Evolutionary conservation across 2,797 vertebrate genomes (phyloP), one percentile per base, ranked within the genome.

Genomic region (Hipposideros larvatus): DNA sequence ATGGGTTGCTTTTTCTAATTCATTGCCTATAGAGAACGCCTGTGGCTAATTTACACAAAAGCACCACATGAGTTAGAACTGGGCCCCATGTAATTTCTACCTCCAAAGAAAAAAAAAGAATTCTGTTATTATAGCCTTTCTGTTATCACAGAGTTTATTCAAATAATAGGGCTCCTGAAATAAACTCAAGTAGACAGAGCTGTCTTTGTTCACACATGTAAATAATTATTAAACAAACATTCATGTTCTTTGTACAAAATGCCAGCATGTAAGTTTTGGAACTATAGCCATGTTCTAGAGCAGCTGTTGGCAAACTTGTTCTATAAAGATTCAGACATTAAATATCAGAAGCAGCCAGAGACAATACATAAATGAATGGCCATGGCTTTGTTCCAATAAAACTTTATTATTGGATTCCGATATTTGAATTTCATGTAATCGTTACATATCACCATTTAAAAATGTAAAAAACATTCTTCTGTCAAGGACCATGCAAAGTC

Each of bases 181-280:
- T 61, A 74, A 73, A 43, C 41, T 43, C 34, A 14, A 4, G 3
- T 65, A 75, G 46, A 68, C 28, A 74, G 37, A 91, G 16, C 28
- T 84, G 43, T 74, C 71, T 87, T 83, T 77, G n/a, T 7, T 8
- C 41, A 18, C 70, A 70, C 5, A 5, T 15, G 4, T 46, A 93
- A 65, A 70, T 93, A 70, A 59, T 75, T 93, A 70, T 74, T 83
- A 87, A 80, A 53, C 34, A 85, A 93, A 73, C n/a, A 65, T 59
- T 92, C 59, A 9, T 9, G 28, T 63, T 79, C n/a, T 78, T 70
- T 70, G 34, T 74, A 31, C 5, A 61, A 73, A 73, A n/a, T 61
- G 37, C 16, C 37, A 57, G 78, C 34, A 26, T 26, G 31, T 84
- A 24, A 37, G 31, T 31, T 22, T 37, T 10, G 65, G 73, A 78